Evolutionary conservation across 2,797 vertebrate species (phyloP), one percentile per base, ranked within the genome.

Genomic region (Crocodylus rhombifer): DNA sequence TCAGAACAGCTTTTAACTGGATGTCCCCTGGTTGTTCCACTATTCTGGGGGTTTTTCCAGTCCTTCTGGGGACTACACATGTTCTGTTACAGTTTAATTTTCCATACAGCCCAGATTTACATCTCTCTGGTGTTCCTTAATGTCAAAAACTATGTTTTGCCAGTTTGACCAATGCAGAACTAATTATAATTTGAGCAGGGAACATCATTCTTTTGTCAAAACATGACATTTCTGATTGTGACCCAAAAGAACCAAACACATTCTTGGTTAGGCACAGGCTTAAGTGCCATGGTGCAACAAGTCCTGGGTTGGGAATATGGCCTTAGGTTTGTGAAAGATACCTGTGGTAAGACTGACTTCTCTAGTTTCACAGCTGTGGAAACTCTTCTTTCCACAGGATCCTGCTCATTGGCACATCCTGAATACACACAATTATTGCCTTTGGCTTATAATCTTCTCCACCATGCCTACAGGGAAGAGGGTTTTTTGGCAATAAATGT

Each of bases 91-190:
- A 16, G 80, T 81, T 90, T 84, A 85, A n/a, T 94, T 91, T 90
- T 93, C 57, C 65, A 4, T 73, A 33, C 61, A 60, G 84, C 74
- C 77, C 65, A 56, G 17, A 76, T 98, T 98, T 97, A 98, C 96
- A 93, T 97, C 97, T 95, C 98, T 98, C 90, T 94, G 90, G 97
- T 98, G 98, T 98, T 69, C 56, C 64, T 62, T 86, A 55, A 30
- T 7, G 0, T 85, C 76, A n/a, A 12, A 15, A 42, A 87, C 73
- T 64, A 0, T 76, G 12, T 87, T 88, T 83, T 71, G n/a, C 77
- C 4, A 0, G 60, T 80, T 65, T 79, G 42, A 82, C 79, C 78
- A 94, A 78, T 84, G 62, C 8, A 28, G 80, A 42, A 0, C 0
- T 84, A 90, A 55, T 60, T 2, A 12, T 74, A 60, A 42, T 81